Evolutionary conservation across 2,888 invertebrate species (phyloP), one percentile per base, ranked within the genome.

Genomic region (Lottia scabra): DNA sequence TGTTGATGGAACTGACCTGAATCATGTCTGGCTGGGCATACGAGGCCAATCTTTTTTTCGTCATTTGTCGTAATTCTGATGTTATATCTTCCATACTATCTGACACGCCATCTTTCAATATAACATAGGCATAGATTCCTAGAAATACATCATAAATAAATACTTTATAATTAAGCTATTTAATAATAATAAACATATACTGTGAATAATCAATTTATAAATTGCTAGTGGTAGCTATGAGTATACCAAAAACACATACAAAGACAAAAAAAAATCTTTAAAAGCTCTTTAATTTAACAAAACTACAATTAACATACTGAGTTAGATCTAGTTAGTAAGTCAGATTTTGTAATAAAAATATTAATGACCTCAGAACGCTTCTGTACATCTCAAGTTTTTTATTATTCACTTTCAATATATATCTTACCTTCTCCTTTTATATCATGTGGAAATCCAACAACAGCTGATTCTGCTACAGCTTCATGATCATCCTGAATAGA

Each of bases 21-120:
- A 91, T 88, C 67, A 84, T 79, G 72, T 91, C 91, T 16, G 91
- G 91, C 46, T 90, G 85, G n/a, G 91, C 91, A 78, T 90, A 91
- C 3, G 85, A 82, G 27, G 91, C 90, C 67, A 91, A 90, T 68
- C 87, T 79, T 10, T 82, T 80, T 77, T 88, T 89, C 27, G 90
- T 89, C 46, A 86, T 68, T 13, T 63, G 73, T 74, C 81, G 86
- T 26, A 91, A 76, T 67, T 90, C 87, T 8, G 56, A 48, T 13
- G 79, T 77, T 38, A 90, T 78, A 65, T 86, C 75, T 56, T 87
- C 81, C 67, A 82, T 68, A 6, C 78, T 23, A 15, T 73, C 66
- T 44, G 65, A 66, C 0, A 80, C 81, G 70, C 77, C 74, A 80
- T 89, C 81, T 84, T 87, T 90, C 66, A 89, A 76, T 13, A 84